Evolutionary conservation across 2,113 vertebrate species (phyloP).

Genomic region (Cyprinodon brontotheroides): DNA sequence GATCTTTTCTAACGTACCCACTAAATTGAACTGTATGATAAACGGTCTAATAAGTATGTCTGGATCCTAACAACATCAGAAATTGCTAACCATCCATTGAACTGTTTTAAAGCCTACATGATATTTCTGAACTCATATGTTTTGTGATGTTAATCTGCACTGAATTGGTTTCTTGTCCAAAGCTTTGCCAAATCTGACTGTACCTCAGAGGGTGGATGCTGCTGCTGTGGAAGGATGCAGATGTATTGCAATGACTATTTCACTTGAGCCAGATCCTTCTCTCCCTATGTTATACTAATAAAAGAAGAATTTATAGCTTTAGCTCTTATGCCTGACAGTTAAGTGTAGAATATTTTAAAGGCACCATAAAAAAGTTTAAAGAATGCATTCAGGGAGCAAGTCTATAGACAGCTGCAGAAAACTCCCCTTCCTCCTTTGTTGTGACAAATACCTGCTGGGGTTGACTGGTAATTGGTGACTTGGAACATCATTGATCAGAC

Average conservation of each 20-base stretch:
- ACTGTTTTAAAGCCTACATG: background rate
- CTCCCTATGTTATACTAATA: constrained; percentile 16
- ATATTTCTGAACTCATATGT: constrained; percentile 11
- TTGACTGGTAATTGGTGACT: constrained; percentile 62
- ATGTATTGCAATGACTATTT: constrained; percentile 33
- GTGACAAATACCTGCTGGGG: constrained; percentile 49
- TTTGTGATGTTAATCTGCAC: constrained; percentile 42
- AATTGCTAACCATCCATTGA: background rate
- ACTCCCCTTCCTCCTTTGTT: constrained; percentile 40
- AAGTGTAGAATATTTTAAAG: background rate
- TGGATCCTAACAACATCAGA: background rate
- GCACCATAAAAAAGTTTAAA: constrained; percentile 8
- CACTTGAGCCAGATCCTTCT: constrained; percentile 9
- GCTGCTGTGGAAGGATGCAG: constrained; percentile 26
- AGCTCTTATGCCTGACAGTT: background rate
- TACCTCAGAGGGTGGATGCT: constrained; percentile 43
- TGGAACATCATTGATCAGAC: constrained; percentile 52
- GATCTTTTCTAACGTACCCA: background rate
- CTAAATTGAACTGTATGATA: background rate
- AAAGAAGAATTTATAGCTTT: background rate
- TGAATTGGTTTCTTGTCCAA: constrained; percentile 32
- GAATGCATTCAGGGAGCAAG: constrained; percentile 17
- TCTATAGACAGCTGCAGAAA: constrained; percentile 43
- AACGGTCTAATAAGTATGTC: constrained; percentile 13
- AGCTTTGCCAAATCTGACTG: constrained; percentile 29